Percentiles rank a stretch among this genome's conserved stretches.
These are phyloP conservation scores for Drosophila rufa DNA, from an alignment of 1,140 invertebrate species.

Conservation along the genomic window DNA sequence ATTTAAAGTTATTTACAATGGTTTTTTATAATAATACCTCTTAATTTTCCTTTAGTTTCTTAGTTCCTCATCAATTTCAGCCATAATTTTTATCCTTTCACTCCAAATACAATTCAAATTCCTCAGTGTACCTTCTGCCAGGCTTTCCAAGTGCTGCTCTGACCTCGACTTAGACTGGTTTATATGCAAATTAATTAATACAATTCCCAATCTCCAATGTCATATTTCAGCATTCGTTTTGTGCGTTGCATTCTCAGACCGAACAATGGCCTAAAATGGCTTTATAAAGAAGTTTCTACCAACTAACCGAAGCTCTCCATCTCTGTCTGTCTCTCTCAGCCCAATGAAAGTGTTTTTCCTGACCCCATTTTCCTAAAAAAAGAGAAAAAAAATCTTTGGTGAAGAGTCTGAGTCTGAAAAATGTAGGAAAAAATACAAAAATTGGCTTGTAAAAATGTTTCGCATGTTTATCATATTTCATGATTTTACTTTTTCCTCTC, in stretches of 20 bases:
- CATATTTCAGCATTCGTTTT: constrained; percentile 45
- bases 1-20: neutral
- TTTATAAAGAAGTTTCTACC: constrained; percentile 47
- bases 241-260: constrained; percentile 38
- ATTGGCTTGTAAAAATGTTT: constrained; percentile 55
- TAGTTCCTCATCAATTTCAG: neutral
- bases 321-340: neutral
- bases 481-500: constrained; percentile 49
- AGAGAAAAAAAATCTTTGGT: constrained; percentile 21
- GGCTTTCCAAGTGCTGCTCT: constrained; percentile 9
- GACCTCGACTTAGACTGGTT: constrained; percentile 46
- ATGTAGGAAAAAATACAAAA: constrained; percentile 10
- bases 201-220: constrained; percentile 41
- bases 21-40: neutral
- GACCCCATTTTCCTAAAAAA: constrained; percentile 26
- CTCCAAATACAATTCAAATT: too few species aligned
- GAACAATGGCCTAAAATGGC: constrained; percentile 40
- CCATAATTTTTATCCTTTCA: neutral
- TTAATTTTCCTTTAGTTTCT: too few species aligned
- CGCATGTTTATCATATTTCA: constrained; percentile 65
- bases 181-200: constrained; percentile 57
- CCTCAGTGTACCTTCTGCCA: neutral
- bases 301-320: neutral
- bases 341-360: constrained; percentile 58
- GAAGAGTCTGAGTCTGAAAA: constrained; percentile 7